Evolutionary conservation across 1,140 invertebrate species (phyloP), one percentile per base, ranked within the genome.

Genomic region (Zaprionus lachaisei): DNA sequence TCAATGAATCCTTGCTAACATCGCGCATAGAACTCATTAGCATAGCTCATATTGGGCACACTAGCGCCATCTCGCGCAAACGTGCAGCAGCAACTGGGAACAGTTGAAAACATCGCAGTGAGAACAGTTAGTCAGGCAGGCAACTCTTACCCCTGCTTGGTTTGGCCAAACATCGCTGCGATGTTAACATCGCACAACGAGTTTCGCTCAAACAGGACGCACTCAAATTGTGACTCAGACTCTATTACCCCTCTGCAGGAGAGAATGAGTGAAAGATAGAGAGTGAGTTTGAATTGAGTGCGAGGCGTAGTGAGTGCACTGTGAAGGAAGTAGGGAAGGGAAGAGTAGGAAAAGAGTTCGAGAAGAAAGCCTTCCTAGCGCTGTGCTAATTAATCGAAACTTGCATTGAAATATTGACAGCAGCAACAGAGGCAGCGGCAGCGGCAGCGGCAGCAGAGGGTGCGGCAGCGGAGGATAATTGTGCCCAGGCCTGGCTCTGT

Each of bases 311-410:
- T 6, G 22, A 47, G n/a, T 31, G 7, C 28, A 31, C 1, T 31
- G 28, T 9, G 6, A 31, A 31, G 28, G 2, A 0, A 2, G 28
- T 26, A 9, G 17, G 11, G 1, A 26, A 56, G 12, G 20, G 22
- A 60, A 20, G 20, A 20, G 20, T 20, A 20, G 20, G 20, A 20
- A 20, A 15, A 17, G 41, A 64, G 51, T 60, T 65, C 58, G 80
- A 58, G 41, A 28, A 24, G 14, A 20, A 26, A 17, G 1, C 41
- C 11, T 24, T 7, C 61, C 58, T 62, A 44, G 20, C 44, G 41
- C 67, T 78, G 84, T 68, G 84, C 81, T 87, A 87, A 89, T 87
- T 87, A 84, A 87, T 81, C 41, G 54, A 79, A 74, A 56, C 60
- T 84, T 71, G 67, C 70, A 79, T 77, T 71, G 51, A 77, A 41